These are phyloP conservation scores for Yponomeuta plumbellus DNA, from an alignment of 2,888 invertebrate genomes.

Conservation along the genomic window DNA sequence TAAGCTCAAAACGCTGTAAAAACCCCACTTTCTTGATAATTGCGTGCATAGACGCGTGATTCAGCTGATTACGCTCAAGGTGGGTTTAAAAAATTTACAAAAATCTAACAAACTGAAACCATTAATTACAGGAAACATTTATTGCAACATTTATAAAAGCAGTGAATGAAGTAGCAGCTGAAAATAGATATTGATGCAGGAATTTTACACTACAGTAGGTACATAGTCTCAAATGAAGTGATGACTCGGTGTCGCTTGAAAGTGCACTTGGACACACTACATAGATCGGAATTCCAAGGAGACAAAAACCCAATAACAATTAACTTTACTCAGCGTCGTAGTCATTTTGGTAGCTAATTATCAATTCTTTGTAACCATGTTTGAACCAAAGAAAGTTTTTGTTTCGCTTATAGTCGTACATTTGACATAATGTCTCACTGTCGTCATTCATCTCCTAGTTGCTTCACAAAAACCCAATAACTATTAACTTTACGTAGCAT, in stretches of 20 bases:
- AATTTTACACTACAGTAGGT: background rate
- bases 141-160: constrained; percentile 2
- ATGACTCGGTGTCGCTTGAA: background rate
- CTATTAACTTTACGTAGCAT: too few relatives aligned
- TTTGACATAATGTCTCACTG: too few relatives aligned
- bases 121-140: constrained; percentile 4
- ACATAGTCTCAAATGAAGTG: background rate
- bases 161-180: background rate
- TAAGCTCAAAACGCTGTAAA: background rate
- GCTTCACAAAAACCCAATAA: background rate
- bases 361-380: background rate
- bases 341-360: background rate
- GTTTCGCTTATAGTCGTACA: background rate
- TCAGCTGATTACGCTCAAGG: background rate
- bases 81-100: background rate
- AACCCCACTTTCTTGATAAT: background rate
- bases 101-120: constrained; percentile 3
- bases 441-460: too few relatives aligned
- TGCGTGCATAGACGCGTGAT: background rate
- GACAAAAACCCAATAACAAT: background rate
- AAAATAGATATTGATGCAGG: constrained; percentile 3
- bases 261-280: background rate
- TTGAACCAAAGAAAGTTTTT: background rate
- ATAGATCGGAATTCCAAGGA: background rate
- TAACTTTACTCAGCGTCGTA: too few relatives aligned